phyloP scores from a whole-genome alignment of 2,797 vertebrate species.

The Myiotriccus ornatus region DNA sequence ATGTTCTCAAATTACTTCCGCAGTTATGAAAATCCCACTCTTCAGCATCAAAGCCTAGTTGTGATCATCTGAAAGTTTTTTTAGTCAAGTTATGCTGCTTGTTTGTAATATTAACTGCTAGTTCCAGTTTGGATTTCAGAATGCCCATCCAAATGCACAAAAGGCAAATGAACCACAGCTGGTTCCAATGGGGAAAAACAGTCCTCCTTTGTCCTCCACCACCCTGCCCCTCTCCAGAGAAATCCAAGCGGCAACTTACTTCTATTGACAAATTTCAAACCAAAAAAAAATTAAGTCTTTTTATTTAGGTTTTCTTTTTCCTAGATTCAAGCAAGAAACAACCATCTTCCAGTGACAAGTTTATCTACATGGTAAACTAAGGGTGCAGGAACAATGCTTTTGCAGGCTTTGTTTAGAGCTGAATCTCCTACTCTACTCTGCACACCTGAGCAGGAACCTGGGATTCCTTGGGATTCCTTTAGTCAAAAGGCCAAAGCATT shows the following conservation, averaged over 20 bases:
- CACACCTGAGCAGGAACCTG: neutral
- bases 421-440: neutral
- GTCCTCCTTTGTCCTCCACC: neutral
- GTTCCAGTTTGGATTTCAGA: slow-evolving; percentile 44
- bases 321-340: neutral
- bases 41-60: slow-evolving; percentile 24
- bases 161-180: slow-evolving; percentile 13
- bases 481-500: neutral
- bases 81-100: slow-evolving; percentile 28
- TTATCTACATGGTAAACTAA: neutral
- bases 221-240: neutral
- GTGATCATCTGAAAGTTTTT: slow-evolving; percentile 27
- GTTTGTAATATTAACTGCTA: slow-evolving; percentile 35
- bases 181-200: slow-evolving; percentile 8
- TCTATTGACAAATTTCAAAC: neutral
- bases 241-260: neutral
- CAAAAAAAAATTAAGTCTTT: neutral
- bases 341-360: neutral
- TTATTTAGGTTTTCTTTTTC: neutral
- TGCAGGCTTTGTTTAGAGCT: neutral
- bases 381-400: neutral
- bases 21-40: slow-evolving; percentile 40
- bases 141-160: slow-evolving; percentile 30
- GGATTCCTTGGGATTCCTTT: neutral
- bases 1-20: slow-evolving; percentile 17